A percentile compares a stretch with the other conserved stretches of the same genome.
Conservation (phyloP, 1,140 invertebrate species). For the Heliconius eleuchia region DNA sequence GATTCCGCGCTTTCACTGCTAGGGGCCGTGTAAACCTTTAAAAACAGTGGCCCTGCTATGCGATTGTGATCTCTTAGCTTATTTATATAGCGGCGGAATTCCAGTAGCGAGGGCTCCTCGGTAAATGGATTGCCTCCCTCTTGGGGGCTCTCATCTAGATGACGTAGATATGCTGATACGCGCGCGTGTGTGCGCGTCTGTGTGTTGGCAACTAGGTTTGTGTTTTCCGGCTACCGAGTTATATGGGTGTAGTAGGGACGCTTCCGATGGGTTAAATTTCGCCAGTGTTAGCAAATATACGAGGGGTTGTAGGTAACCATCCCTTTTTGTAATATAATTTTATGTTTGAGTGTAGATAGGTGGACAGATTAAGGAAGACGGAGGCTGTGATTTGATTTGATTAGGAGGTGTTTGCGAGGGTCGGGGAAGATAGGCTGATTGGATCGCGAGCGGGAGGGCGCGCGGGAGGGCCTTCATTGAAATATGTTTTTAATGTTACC, state of each 20-base stretch:
- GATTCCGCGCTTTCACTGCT: constrained; percentile 81
- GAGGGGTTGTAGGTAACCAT: constrained; percentile 74
- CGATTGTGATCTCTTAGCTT: constrained; percentile 76
- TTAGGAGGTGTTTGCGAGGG: constrained; percentile 77
- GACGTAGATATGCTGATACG: constrained; percentile 79
- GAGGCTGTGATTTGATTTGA: constrained; percentile 81
- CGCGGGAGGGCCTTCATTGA: constrained; percentile 52
- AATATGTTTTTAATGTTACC: constrained; percentile 79
- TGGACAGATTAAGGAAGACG: constrained; percentile 77
- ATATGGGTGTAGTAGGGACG: constrained; percentile 62
- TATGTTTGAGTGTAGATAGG: constrained; percentile 78
- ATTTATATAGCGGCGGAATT: constrained; percentile 66
- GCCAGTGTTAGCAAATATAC: constrained; percentile 78
- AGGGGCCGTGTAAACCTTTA: constrained; percentile 81
- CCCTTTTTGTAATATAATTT: constrained; percentile 80
- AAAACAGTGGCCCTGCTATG: constrained; percentile 70
- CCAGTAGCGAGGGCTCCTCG: constrained; percentile 51
- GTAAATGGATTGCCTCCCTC: constrained; percentile 81
- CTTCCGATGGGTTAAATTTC: constrained; percentile 76
- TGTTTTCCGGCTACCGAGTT: constrained; percentile 64
- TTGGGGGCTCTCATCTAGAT: constrained; percentile 80
- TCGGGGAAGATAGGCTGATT: constrained; percentile 75
- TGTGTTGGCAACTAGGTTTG: constrained; percentile 56
- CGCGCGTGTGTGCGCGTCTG: constrained; percentile 64
- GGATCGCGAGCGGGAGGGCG: constrained; percentile 56